phyloP scores from a whole-genome alignment of 1,140 invertebrate species.

The Lepidurus apus region DNA sequence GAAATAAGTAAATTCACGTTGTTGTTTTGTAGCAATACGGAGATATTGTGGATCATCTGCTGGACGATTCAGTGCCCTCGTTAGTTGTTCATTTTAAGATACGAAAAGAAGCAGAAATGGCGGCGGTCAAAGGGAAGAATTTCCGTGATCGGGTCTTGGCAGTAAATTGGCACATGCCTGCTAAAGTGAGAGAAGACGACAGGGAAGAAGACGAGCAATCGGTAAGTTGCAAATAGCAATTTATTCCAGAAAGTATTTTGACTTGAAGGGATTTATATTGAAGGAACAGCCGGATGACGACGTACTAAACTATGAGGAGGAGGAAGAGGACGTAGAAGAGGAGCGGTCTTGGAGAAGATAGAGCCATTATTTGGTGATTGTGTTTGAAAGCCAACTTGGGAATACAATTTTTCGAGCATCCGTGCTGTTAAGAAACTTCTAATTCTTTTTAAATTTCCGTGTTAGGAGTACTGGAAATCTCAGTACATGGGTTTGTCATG shows the following conservation, averaged over 20 bases:
- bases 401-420: background rate
- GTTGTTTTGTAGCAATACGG: conserved; percentile 58
- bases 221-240: conserved; percentile 17
- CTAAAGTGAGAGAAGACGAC: conserved; percentile 19
- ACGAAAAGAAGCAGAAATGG: conserved; percentile 66
- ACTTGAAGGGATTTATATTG: conserved; percentile 18
- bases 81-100: conserved; percentile 64
- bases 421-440: background rate
- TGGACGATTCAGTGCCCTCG: conserved; percentile 59
- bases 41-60: conserved; percentile 61
- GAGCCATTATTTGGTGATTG: conserved; percentile 39
- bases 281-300: conserved; percentile 42
- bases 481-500: too few species aligned
- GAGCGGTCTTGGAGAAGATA: conserved; percentile 55
- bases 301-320: conserved; percentile 52
- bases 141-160: conserved; percentile 54
- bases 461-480: too few species aligned
- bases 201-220: conserved; percentile 35
- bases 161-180: conserved; percentile 43
- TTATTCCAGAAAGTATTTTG: conserved; percentile 29
- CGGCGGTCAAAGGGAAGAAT: conserved; percentile 57
- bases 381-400: conserved; percentile 23
- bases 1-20: conserved; percentile 32
- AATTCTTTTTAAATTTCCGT: too few species aligned
- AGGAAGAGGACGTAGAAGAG: conserved; percentile 56